A percentile compares a stretch with the other conserved stretches of the same genome.
These are phyloP conservation scores for Pseudonaja textilis DNA, from an alignment of 2,113 vertebrate species.

Conservation along the genomic window DNA sequence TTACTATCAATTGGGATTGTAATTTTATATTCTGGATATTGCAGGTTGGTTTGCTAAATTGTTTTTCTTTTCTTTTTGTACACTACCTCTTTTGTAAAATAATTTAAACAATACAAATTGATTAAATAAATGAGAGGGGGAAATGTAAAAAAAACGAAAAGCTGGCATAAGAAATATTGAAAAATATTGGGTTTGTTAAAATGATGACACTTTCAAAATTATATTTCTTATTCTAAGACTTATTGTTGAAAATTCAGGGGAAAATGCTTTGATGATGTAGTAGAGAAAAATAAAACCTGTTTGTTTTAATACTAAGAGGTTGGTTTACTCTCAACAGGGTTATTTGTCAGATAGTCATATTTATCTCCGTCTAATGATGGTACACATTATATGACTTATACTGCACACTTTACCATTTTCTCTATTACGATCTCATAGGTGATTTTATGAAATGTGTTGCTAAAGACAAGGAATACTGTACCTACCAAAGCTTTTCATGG, in stretches of 20 bases:
- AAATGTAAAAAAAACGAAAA: background rate
- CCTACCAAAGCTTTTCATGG: background rate
- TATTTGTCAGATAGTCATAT: background rate
- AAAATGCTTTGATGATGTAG: background rate
- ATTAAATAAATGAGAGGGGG: background rate
- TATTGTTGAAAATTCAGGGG: background rate
- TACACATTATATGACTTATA: background rate
- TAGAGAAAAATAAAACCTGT: background rate
- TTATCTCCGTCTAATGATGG: background rate
- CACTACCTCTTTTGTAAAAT: background rate
- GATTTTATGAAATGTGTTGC: background rate
- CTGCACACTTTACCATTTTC: background rate
- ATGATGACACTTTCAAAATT: background rate
- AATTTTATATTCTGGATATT: background rate
- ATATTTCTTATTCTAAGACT: background rate
- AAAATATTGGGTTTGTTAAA: background rate
- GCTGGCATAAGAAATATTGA: background rate
- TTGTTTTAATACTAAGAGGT: background rate
- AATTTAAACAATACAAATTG: background rate
- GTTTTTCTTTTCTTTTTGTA: background rate
- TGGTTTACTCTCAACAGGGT: background rate
- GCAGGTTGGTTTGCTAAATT: background rate
- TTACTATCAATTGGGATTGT: background rate
- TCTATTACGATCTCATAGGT: background rate
- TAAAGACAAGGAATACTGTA: background rate